Evolutionary conservation across 1,140 invertebrate species (phyloP).

Genomic region (Drosophila paulistorum): DNA sequence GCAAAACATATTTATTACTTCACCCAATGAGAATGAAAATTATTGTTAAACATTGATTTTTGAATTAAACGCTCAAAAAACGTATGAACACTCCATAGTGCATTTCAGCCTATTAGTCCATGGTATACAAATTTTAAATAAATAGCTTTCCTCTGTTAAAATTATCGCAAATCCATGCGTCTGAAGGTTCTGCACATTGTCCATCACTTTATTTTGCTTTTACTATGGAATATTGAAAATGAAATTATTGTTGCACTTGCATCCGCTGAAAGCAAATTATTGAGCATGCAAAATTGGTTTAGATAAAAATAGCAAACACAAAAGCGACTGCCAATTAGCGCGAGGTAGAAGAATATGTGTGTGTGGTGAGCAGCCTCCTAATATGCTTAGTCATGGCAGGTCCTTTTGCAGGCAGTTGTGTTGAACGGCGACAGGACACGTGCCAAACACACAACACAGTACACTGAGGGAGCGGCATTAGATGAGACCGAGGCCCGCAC

Average conservation of each 20-base stretch:
- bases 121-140: no score
- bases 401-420: conserved; percentile 35
- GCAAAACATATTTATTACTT: no score
- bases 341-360: not conserved
- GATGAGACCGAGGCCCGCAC: conserved; percentile 6
- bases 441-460: conserved; percentile 34
- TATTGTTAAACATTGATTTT: no score
- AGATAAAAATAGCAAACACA: conserved; percentile 49
- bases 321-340: conserved; percentile 75
- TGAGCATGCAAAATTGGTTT: conserved; percentile 68
- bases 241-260: conserved; percentile 7
- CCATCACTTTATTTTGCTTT: no score
- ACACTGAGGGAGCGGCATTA: not conserved
- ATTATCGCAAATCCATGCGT: no score
- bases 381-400: conserved; percentile 71
- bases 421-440: conserved; percentile 56
- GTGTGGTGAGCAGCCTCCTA: conserved; percentile 38
- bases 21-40: no score
- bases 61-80: no score
- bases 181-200: no score
- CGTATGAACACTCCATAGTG: no score
- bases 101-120: no score
- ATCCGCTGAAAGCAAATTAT: conserved; percentile 70
- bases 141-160: no score
- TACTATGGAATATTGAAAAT: no score